Base-by-base conservation (phyloP, 2,113 vertebrate genomes). In the Phylloscopus whistleri region DNA sequence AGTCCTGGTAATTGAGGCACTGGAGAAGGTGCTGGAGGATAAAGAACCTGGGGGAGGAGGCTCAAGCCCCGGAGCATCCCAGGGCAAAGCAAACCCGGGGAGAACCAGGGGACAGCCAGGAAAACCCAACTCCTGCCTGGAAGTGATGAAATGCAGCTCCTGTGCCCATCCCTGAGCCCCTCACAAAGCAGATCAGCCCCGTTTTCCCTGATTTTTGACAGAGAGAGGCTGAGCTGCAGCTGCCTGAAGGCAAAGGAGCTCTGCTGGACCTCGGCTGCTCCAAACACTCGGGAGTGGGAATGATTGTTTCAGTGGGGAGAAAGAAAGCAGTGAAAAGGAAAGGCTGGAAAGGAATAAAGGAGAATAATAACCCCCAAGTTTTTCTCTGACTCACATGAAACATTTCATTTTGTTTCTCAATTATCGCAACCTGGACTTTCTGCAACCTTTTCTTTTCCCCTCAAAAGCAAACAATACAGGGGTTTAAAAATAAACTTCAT, bases 41-140 rank as follows among this genome's bases (percentile, higher is more conserved):
- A 48, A 31, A 26, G 52, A 28, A 19, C 26, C 26, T 26, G 11
- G 31, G 72, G 60, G 46, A 72, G 68, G 55, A 1, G 6, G 35
- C 14, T 66, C 7, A 11, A 9, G 20, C 14, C 1, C 31, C 1
- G 0, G 55, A 31, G 26, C 62, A 31, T 13, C 6, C n/a, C n/a
- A 4, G 2, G 11, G 59, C 68, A 49, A 2, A 35, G 53, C 37
- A 35, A 16, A 41, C 39, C 62, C 3, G 2, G 26, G 66, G 59
- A 28, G 58, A 89, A 20, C 6, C 90, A 10, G 2, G 0, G 10
- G 4, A 9, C 39, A 20, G 6, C 23, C 0, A 0, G 5, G 44
- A 49, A 51, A 19, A 18, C 4, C 48, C 26, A 85, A 44, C 0
- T 1, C 2, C 20, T 3, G 30, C 39, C 2, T 30, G 17, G 5